Percentiles rank a stretch among this genome's conserved stretches.
Conservation (phyloP, 1,140 invertebrate genomes). For the Pteromalus puparum region DNA sequence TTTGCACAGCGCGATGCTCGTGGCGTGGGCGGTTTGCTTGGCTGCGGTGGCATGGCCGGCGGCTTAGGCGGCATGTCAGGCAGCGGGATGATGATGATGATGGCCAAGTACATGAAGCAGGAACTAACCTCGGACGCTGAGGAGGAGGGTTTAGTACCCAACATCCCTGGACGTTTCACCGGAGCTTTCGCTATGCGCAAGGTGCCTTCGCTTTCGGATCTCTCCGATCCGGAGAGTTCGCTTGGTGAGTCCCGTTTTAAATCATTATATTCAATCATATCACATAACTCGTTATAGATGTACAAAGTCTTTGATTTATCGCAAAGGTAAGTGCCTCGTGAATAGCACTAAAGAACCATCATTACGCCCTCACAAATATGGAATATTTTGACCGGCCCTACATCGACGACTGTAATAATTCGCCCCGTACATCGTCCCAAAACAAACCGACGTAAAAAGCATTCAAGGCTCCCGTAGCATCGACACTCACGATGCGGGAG, state of each 20-base stretch:
- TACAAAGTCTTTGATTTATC: too few relatives aligned
- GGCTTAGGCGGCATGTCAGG: constrained; percentile 50
- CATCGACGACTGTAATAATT: too few relatives aligned
- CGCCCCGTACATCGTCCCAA: too few relatives aligned
- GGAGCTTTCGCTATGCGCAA: constrained; percentile 81
- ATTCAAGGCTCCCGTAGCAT: constrained; percentile 6
- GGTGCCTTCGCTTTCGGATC: constrained; percentile 88
- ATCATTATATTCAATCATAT: too few relatives aligned
- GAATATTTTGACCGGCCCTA: too few relatives aligned
- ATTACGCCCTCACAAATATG: too few relatives aligned
- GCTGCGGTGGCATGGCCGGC: constrained; percentile 63
- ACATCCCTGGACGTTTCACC: constrained; percentile 66
- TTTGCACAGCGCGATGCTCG: constrained; percentile 67
- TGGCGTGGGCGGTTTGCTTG: constrained; percentile 64
- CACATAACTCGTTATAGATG: too few relatives aligned
- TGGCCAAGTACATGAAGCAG: constrained; percentile 75
- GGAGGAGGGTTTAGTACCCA: constrained; percentile 72
- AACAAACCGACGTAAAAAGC: not conserved
- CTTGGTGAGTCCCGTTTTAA: constrained; percentile 83
- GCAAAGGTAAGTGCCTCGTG: too few relatives aligned
- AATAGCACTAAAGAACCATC: too few relatives aligned
- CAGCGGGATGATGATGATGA: constrained; percentile 70
- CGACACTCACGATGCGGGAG: constrained; percentile 22
- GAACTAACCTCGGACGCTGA: constrained; percentile 73
- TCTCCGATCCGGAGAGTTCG: constrained; percentile 88